Evolutionary conservation across 2,888 invertebrate species (phyloP).

Genomic region (Epistrophe eligans): DNA sequence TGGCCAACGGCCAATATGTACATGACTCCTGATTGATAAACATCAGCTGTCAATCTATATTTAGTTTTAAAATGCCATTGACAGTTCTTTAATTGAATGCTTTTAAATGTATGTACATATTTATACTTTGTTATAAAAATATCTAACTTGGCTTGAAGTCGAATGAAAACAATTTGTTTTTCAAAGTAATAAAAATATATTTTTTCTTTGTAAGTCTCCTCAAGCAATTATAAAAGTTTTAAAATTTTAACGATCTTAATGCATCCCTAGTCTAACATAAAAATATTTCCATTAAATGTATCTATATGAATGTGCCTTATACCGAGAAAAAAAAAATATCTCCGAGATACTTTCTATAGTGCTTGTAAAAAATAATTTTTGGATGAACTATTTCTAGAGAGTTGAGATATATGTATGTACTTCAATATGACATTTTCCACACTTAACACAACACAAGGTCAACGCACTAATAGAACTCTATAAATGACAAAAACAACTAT

Average conservation of each 20-base stretch:
- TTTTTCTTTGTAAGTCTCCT: not conserved
- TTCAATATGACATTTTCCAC: constrained; percentile 43
- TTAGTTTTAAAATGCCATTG: too few relatives aligned
- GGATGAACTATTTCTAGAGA: constrained; percentile 59
- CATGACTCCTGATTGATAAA: too few relatives aligned
- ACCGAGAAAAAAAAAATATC: not conserved
- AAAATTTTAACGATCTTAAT: not conserved
- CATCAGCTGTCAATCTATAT: too few relatives aligned
- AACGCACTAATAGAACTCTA: constrained; percentile 48
- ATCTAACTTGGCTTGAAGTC: not conserved
- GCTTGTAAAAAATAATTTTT: constrained; percentile 19
- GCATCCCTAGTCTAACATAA: not conserved
- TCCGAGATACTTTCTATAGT: not conserved
- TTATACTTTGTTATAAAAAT: not conserved
- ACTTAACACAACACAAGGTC: constrained; percentile 59
- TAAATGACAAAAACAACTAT: constrained; percentile 10
- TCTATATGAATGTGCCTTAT: too few relatives aligned
- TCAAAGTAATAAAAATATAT: not conserved
- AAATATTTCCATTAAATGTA: not conserved
- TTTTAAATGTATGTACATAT: too few relatives aligned
- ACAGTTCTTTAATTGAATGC: too few relatives aligned
- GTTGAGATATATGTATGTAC: not conserved
- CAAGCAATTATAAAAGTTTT: not conserved
- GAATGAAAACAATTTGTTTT: not conserved
- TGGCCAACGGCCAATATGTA: too few relatives aligned